Evolutionary conservation across 53 echinoderm and acorn worm species (phyloP).

Genomic region (Patiria pectinifera): DNA sequence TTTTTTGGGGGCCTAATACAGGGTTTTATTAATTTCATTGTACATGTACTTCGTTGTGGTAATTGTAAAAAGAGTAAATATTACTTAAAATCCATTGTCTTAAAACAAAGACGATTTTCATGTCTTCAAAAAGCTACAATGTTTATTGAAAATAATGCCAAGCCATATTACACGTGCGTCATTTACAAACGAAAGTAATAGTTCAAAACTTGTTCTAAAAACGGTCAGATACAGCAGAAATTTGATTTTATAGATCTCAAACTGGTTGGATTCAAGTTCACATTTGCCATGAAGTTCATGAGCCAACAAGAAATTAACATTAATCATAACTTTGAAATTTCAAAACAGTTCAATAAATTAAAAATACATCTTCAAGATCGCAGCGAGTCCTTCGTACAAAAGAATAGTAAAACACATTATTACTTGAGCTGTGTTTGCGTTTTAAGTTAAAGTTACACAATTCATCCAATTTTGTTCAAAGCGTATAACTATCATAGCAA

Average conservation of each 20-base stretch:
- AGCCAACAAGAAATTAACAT: background rate
- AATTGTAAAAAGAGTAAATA: background rate
- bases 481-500: background rate
- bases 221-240: background rate
- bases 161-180: background rate
- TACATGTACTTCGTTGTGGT: background rate
- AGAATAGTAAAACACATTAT: background rate
- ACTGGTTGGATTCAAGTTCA: background rate
- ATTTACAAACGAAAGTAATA: background rate
- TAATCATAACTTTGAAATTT: background rate
- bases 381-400: slow-evolving; percentile 7
- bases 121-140: background rate
- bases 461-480: background rate
- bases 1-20: no score
- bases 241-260: background rate
- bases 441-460: background rate
- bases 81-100: background rate
- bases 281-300: background rate
- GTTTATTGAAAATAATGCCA: background rate
- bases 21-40: no score
- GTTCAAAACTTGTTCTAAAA: background rate
- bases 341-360: slow-evolving; percentile 23
- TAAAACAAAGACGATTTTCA: background rate
- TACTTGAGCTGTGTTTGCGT: slow-evolving; percentile 34
- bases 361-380: slow-evolving; percentile 32